Evolutionary conservation across 2,113 vertebrate genomes (phyloP).

Genomic region (Rhineura floridana): DNA sequence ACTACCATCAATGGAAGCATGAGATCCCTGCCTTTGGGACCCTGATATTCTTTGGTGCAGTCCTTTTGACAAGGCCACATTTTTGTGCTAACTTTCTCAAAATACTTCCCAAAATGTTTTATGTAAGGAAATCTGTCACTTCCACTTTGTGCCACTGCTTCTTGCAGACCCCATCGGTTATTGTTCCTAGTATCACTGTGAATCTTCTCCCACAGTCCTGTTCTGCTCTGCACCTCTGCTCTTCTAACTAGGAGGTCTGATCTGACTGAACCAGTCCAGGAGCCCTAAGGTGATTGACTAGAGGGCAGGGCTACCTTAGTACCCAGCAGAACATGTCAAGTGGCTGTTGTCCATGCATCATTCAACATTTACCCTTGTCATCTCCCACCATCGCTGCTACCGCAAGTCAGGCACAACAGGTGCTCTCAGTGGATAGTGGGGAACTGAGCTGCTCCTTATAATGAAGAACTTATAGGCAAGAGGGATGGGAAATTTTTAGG

Average conservation of each 20-base stretch:
- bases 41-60: too few relatives aligned
- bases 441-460: neutral
- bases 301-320: too few relatives aligned
- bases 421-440: neutral
- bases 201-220: neutral
- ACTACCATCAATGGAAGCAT: too few relatives aligned
- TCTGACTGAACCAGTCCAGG: neutral
- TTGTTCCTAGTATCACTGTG: neutral
- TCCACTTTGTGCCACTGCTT: too few relatives aligned
- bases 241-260: neutral
- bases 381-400: neutral
- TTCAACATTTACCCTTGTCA: neutral
- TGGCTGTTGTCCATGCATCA: neutral
- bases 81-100: too few relatives aligned
- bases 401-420: neutral
- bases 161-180: neutral
- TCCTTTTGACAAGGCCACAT: too few relatives aligned
- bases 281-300: neutral
- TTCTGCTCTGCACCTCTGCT: neutral
- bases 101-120: too few relatives aligned
- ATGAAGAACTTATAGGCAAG: neutral
- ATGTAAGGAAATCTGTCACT: too few relatives aligned
- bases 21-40: too few relatives aligned
- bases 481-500: neutral
- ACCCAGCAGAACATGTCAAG: neutral